Evolutionary conservation across 2,797 vertebrate genomes (phyloP), one percentile per base, ranked within the genome.

Genomic region (Spinibarbus caldwelli): DNA sequence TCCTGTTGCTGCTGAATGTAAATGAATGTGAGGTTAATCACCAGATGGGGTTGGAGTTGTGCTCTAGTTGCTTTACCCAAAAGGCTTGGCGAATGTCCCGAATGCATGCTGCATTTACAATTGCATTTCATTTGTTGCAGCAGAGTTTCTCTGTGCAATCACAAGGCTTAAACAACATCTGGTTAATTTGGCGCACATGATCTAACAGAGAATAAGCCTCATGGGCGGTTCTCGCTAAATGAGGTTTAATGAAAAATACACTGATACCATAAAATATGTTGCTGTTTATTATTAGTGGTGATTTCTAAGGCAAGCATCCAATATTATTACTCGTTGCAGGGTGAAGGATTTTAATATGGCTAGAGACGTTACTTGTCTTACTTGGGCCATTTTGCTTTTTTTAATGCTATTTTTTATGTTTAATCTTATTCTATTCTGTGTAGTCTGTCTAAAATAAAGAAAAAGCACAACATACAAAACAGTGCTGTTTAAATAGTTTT

Each of bases 11-110:
- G 45, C 64, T 77, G 57, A 81, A 82, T 49, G 1, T 29, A 62
- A 73, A 62, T 80, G 76, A 78, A 72, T 78, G 66, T 41, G 71
- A 84, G 26, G 59, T 38, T 78, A 86, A 80, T 85, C 71, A 83
- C 49, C 57, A 52, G 45, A 31, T 23, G 68, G 38, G 57, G 43
- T 49, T 70, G 23, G 34, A 62, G 54, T 59, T 64, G 26, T 45
- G 62, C 43, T 67, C 21, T 15, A 31, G 59, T 59, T 75, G 77
- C 54, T 70, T 84, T 23, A 78, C 12, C 49, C 62, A 62, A 62
- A 67, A 78, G 82, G 64, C 76, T 83, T 80, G 83, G 62, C 45
- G 36, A 80, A 76, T 47, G 81, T 26, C 59, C 31, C 54, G 66
- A n/a, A 82, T 82, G 54, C 78, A 71, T n/a, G 26, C 52, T 52